These are phyloP conservation scores for Amiota mariae DNA, from an alignment of 2,888 invertebrate species.

Conservation along the genomic window DNA sequence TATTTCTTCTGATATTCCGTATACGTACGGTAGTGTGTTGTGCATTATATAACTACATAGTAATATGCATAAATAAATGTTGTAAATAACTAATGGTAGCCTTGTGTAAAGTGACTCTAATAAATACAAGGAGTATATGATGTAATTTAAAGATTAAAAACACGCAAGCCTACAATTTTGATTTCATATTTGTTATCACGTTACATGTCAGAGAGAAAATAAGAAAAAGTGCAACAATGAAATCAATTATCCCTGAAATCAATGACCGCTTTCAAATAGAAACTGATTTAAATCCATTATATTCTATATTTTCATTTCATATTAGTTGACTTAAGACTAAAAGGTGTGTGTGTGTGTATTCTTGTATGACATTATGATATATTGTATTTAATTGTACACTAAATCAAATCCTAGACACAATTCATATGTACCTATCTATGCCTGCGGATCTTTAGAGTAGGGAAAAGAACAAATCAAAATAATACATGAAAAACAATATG, in stretches of 20 bases:
- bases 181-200: slow-evolving; percentile 19
- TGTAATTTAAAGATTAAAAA: neutral
- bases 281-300: too few relatives aligned
- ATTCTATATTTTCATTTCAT: too few relatives aligned
- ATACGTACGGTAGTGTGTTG: too few relatives aligned
- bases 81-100: slow-evolving; percentile 20
- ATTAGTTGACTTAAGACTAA: too few relatives aligned
- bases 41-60: too few relatives aligned
- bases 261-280: too few relatives aligned
- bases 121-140: neutral
- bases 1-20: too few relatives aligned
- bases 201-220: slow-evolving; percentile 23
- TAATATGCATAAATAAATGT: slow-evolving; percentile 13
- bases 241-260: too few relatives aligned
- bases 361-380: too few relatives aligned
- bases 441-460: too few relatives aligned
- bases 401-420: neutral
- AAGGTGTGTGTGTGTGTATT: too few relatives aligned
- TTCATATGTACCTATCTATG: neutral
- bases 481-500: slow-evolving; percentile 66
- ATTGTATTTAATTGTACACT: too few relatives aligned
- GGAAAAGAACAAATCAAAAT: slow-evolving; percentile 60
- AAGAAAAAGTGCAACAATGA: slow-evolving; percentile 52
- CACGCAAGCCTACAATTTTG: slow-evolving; percentile 27
- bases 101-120: slow-evolving; percentile 5